Conservation (phyloP, 1,140 invertebrate genomes). For the Stratiolaelaps scimitus region DNA sequence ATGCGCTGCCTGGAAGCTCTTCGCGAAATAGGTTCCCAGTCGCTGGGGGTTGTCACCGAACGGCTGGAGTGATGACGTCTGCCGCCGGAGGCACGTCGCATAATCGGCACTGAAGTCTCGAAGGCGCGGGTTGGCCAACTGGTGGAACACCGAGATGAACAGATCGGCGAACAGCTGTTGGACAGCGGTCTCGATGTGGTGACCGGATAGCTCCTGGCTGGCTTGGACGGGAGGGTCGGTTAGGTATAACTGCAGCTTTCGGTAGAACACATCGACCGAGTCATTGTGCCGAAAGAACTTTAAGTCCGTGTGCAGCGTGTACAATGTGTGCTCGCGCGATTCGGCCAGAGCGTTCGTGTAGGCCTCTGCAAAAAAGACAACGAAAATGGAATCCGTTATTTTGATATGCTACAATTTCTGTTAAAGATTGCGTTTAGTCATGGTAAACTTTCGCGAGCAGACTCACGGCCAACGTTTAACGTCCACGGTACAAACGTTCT, state of each 20-base stretch:
- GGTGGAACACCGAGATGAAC: constrained; percentile 4
- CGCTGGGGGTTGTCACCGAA: constrained; percentile 12
- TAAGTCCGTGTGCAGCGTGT: constrained; percentile 2
- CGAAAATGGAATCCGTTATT: too few species aligned
- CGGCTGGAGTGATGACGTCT: neutral
- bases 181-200: neutral
- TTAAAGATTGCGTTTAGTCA: too few species aligned
- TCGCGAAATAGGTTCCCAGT: neutral
- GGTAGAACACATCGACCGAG: constrained; percentile 4
- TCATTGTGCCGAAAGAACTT: neutral
- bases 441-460: too few species aligned
- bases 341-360: neutral
- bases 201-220: neutral
- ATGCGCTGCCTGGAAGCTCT: constrained; percentile 24
- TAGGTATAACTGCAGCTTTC: neutral
- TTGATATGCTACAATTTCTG: too few species aligned
- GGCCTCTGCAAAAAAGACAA: neutral
- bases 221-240: neutral
- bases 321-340: neutral
- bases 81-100: neutral
- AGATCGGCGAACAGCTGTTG: constrained; percentile 1
- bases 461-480: too few species aligned
- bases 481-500: too few species aligned
- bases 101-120: neutral
- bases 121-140: neutral